A percentile compares a stretch with the other conserved stretches of the same genome.
These are phyloP conservation scores for Poecile montanus DNA, from an alignment of 2,797 vertebrate species.

Conservation along the genomic window DNA sequence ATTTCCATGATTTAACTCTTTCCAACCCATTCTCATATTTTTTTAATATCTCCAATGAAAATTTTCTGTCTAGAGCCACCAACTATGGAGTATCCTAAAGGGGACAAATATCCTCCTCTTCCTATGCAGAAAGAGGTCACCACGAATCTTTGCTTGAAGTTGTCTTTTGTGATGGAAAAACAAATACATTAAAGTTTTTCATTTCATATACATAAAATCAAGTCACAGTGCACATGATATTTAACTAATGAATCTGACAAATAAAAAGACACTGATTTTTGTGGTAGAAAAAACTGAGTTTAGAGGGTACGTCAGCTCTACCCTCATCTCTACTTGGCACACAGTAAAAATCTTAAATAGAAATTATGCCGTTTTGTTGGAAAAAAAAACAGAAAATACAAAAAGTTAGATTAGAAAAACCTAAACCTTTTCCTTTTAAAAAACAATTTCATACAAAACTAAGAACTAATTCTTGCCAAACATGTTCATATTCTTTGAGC, in stretches of 20 bases:
- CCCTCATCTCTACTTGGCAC: neutral
- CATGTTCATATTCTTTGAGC: neutral
- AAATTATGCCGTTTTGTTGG: neutral
- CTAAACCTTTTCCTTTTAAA: neutral
- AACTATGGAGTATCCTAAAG: neutral
- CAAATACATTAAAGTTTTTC: neutral
- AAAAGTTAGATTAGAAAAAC: neutral
- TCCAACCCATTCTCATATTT: neutral
- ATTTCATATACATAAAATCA: neutral
- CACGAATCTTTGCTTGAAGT: rapidly evolving
- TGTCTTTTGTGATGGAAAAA: neutral
- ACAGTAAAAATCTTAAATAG: neutral
- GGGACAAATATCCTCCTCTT: neutral
- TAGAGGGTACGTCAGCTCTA: neutral
- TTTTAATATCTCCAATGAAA: neutral
- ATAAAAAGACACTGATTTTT: neutral
- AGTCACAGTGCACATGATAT: neutral
- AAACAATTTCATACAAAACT: neutral
- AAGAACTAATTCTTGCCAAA: neutral
- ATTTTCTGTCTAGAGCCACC: neutral
- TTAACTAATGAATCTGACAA: neutral
- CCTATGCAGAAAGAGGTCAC: neutral
- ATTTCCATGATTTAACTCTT: neutral
- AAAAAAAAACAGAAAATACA: neutral
- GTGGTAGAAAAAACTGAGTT: neutral